Evolutionary conservation across 2,113 vertebrate genomes (phyloP).

Genomic region (Scolopax mira): DNA sequence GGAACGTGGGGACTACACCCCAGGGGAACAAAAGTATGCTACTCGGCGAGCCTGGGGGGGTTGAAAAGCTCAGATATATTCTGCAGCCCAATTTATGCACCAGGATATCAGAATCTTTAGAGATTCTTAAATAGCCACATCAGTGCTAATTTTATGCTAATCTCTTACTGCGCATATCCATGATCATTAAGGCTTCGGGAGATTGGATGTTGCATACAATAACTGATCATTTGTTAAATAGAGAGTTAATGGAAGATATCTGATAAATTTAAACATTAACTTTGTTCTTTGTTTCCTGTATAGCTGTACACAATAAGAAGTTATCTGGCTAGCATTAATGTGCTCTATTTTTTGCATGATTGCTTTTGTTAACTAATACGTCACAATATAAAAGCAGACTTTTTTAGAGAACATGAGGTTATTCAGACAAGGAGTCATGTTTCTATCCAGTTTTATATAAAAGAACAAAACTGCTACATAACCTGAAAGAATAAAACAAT

Average conservation of each 20-base stretch:
- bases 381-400: background rate
- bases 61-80: background rate
- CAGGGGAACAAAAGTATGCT: background rate
- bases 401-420: background rate
- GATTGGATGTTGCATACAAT: conserved; percentile 42
- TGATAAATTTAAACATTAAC: conserved; percentile 52
- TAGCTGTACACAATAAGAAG: conserved; percentile 18
- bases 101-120: conserved; percentile 10
- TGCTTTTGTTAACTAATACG: conserved; percentile 24
- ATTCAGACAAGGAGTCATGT: background rate
- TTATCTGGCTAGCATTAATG: conserved; percentile 28
- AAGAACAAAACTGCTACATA: background rate
- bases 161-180: conserved; percentile 49
- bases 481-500: conserved; percentile 39
- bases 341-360: conserved; percentile 19
- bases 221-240: conserved; percentile 61
- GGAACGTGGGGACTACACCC: background rate
- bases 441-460: background rate
- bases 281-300: background rate
- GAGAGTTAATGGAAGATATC: conserved; percentile 62
- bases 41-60: background rate
- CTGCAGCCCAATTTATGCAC: conserved; percentile 24
- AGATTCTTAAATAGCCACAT: conserved; percentile 61
- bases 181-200: conserved; percentile 61
- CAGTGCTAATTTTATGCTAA: conserved; percentile 66